Conservation (phyloP, 2,888 invertebrate genomes). For the Watsonalla binaria region DNA sequence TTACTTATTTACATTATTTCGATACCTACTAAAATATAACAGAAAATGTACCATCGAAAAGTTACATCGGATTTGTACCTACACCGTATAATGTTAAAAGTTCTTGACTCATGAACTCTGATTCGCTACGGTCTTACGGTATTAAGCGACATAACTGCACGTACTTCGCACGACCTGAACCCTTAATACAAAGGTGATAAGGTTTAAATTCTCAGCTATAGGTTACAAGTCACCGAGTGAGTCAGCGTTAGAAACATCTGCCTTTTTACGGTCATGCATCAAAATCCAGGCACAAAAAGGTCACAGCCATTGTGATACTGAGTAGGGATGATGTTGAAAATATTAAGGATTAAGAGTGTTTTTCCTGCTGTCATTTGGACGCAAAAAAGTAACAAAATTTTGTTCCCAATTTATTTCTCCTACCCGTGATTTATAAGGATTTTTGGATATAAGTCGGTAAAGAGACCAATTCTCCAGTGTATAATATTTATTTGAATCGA, state of each 20-base stretch:
- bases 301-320: slow-evolving; percentile 28
- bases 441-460: no score
- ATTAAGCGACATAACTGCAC: slow-evolving; percentile 23
- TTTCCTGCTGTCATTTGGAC: not conserved
- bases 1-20: no score
- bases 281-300: slow-evolving; percentile 43
- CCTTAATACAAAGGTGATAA: slow-evolving; percentile 14
- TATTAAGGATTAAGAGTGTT: not conserved
- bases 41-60: no score
- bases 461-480: no score
- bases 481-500: not conserved
- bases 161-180: slow-evolving; percentile 15
- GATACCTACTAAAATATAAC: no score
- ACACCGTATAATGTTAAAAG: slow-evolving; percentile 16
- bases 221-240: slow-evolving; percentile 41
- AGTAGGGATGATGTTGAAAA: slow-evolving; percentile 5
- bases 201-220: slow-evolving; percentile 14
- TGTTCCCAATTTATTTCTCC: no score
- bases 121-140: slow-evolving; percentile 10
- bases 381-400: no score
- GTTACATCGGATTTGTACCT: slow-evolving; percentile 7
- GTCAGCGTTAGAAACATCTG: slow-evolving; percentile 63
- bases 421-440: no score
- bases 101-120: slow-evolving; percentile 4
- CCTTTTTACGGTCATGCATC: slow-evolving; percentile 47